These are phyloP conservation scores for Eciton burchellii DNA, from an alignment of 1,140 invertebrate genomes.

Conservation along the genomic window DNA sequence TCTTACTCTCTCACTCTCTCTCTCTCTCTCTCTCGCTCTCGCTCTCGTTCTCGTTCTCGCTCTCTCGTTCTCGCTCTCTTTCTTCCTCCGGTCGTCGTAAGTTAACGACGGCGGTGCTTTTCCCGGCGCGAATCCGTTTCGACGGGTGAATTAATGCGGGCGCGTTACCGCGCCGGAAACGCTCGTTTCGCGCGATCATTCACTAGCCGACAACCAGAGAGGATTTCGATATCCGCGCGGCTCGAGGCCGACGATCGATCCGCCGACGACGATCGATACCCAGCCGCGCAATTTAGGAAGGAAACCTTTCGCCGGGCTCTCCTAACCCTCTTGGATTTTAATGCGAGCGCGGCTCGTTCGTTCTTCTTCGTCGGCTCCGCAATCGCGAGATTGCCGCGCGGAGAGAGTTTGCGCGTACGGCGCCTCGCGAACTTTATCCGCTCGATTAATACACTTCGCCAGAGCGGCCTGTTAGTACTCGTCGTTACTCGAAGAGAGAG, in stretches of 20 bases:
- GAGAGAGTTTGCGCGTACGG: neutral
- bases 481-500: constrained; percentile 38
- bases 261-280: too few relatives aligned
- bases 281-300: neutral
- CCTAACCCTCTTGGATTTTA: neutral
- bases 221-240: constrained; percentile 1
- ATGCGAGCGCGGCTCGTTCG: neutral
- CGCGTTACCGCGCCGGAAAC: constrained; percentile 31
- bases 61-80: neutral
- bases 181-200: constrained; percentile 23
- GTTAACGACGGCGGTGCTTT: constrained; percentile 10
- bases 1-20: too few relatives aligned
- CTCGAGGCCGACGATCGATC: neutral
- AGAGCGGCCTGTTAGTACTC: constrained; percentile 34
- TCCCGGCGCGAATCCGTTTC: neutral
- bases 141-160: constrained; percentile 30
- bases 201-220: neutral
- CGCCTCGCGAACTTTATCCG: neutral
- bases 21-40: neutral
- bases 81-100: neutral
- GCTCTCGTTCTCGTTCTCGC: too few relatives aligned
- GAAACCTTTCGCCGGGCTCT: neutral
- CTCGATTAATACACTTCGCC: constrained; percentile 16
- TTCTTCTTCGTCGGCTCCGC: neutral
- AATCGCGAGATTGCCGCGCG: neutral